Evolutionary conservation across 2,797 vertebrate genomes (phyloP).

Genomic region (Forpus xanthops): DNA sequence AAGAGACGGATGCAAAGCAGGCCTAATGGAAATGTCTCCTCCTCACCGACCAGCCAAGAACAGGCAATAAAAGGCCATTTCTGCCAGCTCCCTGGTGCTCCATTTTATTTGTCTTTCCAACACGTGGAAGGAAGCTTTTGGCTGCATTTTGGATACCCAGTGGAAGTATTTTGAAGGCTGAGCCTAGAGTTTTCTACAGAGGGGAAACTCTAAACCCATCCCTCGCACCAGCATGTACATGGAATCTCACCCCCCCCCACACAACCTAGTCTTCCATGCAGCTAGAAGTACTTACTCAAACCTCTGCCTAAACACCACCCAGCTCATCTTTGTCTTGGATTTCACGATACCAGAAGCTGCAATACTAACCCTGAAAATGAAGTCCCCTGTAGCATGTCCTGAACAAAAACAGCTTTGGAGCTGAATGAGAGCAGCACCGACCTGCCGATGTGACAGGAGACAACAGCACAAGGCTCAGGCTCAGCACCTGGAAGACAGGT

Average conservation of each 20-base stretch:
- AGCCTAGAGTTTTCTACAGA: neutral
- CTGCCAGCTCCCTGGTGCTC: neutral
- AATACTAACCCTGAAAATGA: neutral
- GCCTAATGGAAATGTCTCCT: neutral
- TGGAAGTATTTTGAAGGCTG: neutral
- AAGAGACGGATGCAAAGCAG: neutral
- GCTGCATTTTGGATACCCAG: neutral
- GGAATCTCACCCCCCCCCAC: neutral
- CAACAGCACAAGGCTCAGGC: neutral
- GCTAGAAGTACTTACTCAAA: neutral
- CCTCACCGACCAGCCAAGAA: neutral
- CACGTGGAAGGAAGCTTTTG: neutral
- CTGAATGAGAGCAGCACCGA: neutral
- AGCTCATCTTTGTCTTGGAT: neutral
- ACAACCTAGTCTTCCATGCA: neutral
- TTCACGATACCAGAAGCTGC: neutral
- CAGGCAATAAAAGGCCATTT: neutral
- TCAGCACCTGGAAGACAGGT: neutral
- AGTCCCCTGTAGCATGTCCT: neutral
- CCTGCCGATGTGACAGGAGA: neutral
- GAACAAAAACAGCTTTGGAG: neutral
- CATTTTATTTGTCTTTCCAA: neutral
- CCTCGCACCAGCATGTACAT: neutral
- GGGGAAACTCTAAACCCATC: fast-evolving
- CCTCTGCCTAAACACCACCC: neutral